Percentiles rank a stretch among this genome's conserved stretches.
Conservation (phyloP, 2,113 vertebrate genomes). For the Probosciger aterrimus region DNA sequence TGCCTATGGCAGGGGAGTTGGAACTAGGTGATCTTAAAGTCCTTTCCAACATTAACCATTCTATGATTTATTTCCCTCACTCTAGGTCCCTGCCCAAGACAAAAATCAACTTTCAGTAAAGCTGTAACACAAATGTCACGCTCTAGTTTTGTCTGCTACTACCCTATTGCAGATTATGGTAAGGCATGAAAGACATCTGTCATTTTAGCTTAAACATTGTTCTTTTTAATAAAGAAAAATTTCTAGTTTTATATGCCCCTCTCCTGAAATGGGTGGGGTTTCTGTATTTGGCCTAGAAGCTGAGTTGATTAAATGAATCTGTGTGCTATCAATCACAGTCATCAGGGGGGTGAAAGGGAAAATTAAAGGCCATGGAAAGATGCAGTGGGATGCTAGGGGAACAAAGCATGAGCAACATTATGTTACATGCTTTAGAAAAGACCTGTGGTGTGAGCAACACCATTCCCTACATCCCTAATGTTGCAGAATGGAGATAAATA, state of each 20-base stretch:
- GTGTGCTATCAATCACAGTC: not conserved
- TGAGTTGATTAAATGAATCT: accelerated
- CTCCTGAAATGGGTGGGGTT: not conserved
- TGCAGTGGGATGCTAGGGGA: not conserved
- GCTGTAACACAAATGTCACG: not conserved
- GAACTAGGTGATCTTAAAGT: not conserved
- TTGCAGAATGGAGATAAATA: not conserved
- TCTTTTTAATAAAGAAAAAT: not conserved
- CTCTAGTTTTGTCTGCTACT: slow-evolving; percentile 46
- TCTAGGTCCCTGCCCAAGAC: slow-evolving; percentile 1
- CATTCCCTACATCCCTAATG: not conserved
- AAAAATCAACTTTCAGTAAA: slow-evolving; percentile 66
- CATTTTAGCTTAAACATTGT: not conserved
- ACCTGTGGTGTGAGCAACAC: not conserved
- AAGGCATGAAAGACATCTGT: not conserved
- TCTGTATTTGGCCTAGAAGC: not conserved
- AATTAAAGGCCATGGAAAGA: not conserved
- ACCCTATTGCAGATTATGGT: slow-evolving; percentile 61
- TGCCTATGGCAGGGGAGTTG: not conserved
- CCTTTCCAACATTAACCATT: not conserved
- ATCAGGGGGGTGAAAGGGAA: not conserved
- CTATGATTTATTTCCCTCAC: not conserved
- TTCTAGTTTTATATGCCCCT: not conserved
- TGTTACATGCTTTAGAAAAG: not conserved
- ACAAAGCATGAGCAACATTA: not conserved